Evolutionary conservation across 2,888 invertebrate genomes (phyloP), one percentile per base, ranked within the genome.

Genomic region (Thera obeliscata): DNA sequence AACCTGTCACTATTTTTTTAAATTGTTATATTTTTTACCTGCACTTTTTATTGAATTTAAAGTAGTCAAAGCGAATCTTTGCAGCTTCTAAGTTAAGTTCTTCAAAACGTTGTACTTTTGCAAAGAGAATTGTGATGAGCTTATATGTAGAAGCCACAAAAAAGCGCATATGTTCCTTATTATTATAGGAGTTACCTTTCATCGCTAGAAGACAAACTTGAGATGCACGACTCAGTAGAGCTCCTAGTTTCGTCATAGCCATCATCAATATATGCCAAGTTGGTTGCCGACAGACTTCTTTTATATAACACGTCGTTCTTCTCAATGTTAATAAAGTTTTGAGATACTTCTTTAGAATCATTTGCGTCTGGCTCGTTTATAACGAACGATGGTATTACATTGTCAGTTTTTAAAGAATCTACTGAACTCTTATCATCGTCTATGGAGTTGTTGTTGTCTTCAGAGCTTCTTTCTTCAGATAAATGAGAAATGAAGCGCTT

Each of bases 401-500:
- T 78, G 0, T 77, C 72, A 0, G 61, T 55, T 49, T 62, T 71
- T 6, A 59, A 22, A 41, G 72, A 74, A 4, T 69, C 67, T 35
- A 69, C 54, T 5, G 76, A 77, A 56, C 38, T 69, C 9, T 56
- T 56, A 54, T 66, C 74, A 57, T 78, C 76, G 3, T 76, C 76
- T 52, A 64, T 58, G 4, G 67, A 69, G 38, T 72, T 75, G 38
- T 74, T 77, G 54, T 76, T 81, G 43, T 83, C 83, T 22, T 88
- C 90, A 8, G 90, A 91, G 77, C 85, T 88, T 68, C 77, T 83
- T 1, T 93, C 92, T 60, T 91, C 91, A 0, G 82, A 87, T 8
- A 90, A 59, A 71, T 92, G 88, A 0, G 91, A 85, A 2, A 90
- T 86, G 2, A 93, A 87, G 69, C 77, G 68, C 70, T 87, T 86